Evolutionary conservation across 2,888 invertebrate species (phyloP), one percentile per base, ranked within the genome.

Genomic region (Plemyria rubiginata): DNA sequence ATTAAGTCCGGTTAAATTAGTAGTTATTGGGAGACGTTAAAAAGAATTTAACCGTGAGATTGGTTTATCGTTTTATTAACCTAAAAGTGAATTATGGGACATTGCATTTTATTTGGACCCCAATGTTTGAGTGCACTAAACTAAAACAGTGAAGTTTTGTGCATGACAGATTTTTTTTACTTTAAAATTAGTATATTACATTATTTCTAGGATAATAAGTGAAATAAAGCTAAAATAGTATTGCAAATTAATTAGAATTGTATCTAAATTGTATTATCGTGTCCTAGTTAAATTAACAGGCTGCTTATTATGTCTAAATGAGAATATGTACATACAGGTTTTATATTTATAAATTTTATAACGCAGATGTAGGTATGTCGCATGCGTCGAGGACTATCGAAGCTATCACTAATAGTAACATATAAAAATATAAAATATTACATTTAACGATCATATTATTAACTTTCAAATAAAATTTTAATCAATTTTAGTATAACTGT

Each of bases 381-480:
- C 52, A 38, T 11, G 13, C 1, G 28, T 4, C 45, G 13, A 8
- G 6, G 11, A 12, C 9, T 28, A 9, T 41, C 49, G 15, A 38
- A 43, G 15, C 52, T 52, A 46, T 45, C 54, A 54, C 40, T 41
- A 41, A 51, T 63, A 7, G 45, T 64, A 64, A 64, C 53, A 60
- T 65, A 65, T 60, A 54, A 65, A 65, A 57, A 65, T 65, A 65
- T 57, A 60, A 60, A 65, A 65, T 53, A 60, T 57, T 60, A 57
- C 54, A 60, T 57, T 55, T 60, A 65, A 60, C 64, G 54, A 65
- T 65, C 52, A 41, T 60, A 60, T 61, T 60, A 60, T 61, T 49
- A 64, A 60, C 56, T 56, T 64, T 50, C 22, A 60, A 64, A 64
- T 60, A 64, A 64, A 60, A 60, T 60, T 57, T 60, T 36, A 59